Evolutionary conservation across 2,888 invertebrate genomes (phyloP).

Genomic region (Uloborus plumipes): DNA sequence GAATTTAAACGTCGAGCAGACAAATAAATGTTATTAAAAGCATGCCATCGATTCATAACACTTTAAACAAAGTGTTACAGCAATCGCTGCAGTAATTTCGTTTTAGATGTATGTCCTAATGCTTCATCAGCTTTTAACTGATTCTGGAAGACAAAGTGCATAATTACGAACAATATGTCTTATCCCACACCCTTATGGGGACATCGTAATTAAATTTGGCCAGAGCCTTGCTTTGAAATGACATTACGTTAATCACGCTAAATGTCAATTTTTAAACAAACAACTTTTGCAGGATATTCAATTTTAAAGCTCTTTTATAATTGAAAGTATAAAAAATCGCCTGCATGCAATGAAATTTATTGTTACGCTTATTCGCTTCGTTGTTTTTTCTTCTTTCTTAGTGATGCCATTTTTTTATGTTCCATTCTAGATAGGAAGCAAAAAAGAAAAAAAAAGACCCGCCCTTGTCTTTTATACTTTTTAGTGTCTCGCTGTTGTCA

Average conservation of each 20-base stretch:
- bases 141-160: constrained; percentile 39
- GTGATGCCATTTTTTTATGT: neutral
- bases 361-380: constrained; percentile 22
- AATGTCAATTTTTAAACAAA: constrained; percentile 35
- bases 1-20: too few species aligned
- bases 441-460: constrained; percentile 15
- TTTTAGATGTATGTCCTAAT: constrained; percentile 39
- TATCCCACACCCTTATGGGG: constrained; percentile 12
- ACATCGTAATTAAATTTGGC: constrained; percentile 35
- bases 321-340: too few species aligned
- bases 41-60: too few species aligned
- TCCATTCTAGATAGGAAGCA: neutral
- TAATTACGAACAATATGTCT: constrained; percentile 37
- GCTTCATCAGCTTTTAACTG: constrained; percentile 30
- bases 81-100: constrained; percentile 31
- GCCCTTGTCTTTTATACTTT: constrained; percentile 26
- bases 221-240: neutral
- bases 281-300: constrained; percentile 7
- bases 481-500: constrained; percentile 11
- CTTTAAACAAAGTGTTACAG: constrained; percentile 14
- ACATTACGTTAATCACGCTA: constrained; percentile 27
- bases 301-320: constrained; percentile 5
- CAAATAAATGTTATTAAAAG: too few species aligned
- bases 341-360: constrained; percentile 20
- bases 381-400: constrained; percentile 18